Evolutionary conservation across 2,113 vertebrate species (phyloP), one percentile per base, ranked within the genome.

Genomic region (Gymnarchus niloticus): DNA sequence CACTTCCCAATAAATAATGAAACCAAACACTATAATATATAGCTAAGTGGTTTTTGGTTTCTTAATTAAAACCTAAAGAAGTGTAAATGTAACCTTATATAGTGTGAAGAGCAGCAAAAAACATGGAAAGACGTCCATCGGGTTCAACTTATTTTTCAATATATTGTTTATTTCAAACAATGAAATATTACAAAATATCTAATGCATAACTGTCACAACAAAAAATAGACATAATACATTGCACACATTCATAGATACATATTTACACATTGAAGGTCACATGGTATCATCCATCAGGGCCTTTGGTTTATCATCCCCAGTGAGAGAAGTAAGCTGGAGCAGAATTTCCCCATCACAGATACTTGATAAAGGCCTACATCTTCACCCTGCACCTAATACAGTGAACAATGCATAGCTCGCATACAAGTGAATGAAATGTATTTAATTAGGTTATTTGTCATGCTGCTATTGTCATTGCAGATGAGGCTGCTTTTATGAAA

Each of bases 111-210:
- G 65, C 5, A 73, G 65, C n/a, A 73, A 73, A 65, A 19, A 17
- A 41, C 12, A 41, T 2, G 10, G 25, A 9, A 25, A 25, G 1
- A 37, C 28, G 14, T 65, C 33, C 33, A 73, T 41, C 14, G 2
- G 17, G 33, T 73, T 73, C 25, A 65, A 7, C 19, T 37, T 73
- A 86, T 76, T 56, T 80, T 89, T 88, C 19, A 87, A 81, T 88
- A 78, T 86, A 52, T 10, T 87, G 65, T 93, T 93, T 92, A 89
- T 92, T 94, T 92, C 78, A 91, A 87, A 89, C 86, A 91, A 90
- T 91, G 88, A 6, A 76, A 59, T 87, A 90, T 92, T 94, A 95
- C 77, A 95, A 94, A 95, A 95, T 88, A 89, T 92, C 85, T 87
- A 86, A 90, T 88, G 90, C 88, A 87, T 87, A 92, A 93, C 92